Conservation (phyloP, 2,888 invertebrate species). For the Mythimna albipuncta region DNA sequence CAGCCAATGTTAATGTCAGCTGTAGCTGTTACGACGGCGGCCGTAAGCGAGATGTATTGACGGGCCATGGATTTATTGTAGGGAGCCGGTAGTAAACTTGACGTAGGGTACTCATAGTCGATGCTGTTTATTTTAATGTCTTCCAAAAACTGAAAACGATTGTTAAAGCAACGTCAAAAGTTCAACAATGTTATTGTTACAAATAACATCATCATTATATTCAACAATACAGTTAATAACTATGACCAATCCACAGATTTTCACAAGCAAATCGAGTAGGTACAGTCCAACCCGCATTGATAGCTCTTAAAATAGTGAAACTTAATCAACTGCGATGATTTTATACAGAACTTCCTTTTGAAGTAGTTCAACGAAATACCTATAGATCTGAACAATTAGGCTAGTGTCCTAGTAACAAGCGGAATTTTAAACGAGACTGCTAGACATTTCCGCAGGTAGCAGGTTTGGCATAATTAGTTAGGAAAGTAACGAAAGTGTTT, state of each 20-base stretch:
- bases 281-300: slow-evolving; percentile 25
- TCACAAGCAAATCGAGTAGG: slow-evolving; percentile 26
- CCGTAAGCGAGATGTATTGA: slow-evolving; percentile 66
- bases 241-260: slow-evolving; percentile 11
- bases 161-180: background rate
- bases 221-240: background rate
- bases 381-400: slow-evolving; percentile 54
- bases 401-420: slow-evolving; percentile 46
- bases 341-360: slow-evolving; percentile 52
- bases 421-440: slow-evolving; percentile 21
- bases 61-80: slow-evolving; percentile 55
- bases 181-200: background rate
- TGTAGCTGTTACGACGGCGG: slow-evolving; percentile 75
- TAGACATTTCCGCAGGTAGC: slow-evolving; percentile 38
- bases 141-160: background rate
- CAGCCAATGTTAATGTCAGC: slow-evolving; percentile 84
- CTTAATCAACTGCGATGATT: slow-evolving; percentile 46
- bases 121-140: slow-evolving; percentile 8
- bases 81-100: slow-evolving; percentile 45
- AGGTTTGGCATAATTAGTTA: slow-evolving; percentile 65
- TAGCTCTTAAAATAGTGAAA: slow-evolving; percentile 50
- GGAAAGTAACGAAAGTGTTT: slow-evolving; percentile 74
- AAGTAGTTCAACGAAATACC: slow-evolving; percentile 45
- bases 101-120: slow-evolving; percentile 19
- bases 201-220: background rate